Evolutionary conservation across 2,113 vertebrate genomes (phyloP).

Genomic region (Caracal caracal): DNA sequence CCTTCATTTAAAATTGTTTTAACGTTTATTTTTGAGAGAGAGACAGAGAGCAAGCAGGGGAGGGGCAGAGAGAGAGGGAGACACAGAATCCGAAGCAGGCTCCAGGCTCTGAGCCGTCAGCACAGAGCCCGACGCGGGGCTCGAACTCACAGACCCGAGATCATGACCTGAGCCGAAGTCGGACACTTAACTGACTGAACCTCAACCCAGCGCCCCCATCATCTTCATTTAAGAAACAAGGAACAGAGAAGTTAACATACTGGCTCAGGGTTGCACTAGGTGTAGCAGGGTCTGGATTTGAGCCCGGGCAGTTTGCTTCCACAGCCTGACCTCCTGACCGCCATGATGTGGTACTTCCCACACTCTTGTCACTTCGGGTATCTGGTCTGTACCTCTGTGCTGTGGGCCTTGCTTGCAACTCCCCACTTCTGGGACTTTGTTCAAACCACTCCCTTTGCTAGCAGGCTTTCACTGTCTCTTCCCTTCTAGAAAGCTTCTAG

Average conservation of each 20-base stretch:
- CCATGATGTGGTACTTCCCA: neutral
- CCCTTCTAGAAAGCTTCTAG: neutral
- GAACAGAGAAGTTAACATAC: neutral
- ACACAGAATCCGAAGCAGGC: too few species aligned
- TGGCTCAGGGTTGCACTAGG: neutral
- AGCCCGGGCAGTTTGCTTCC: neutral
- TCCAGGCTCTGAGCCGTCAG: too few species aligned
- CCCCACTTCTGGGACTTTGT: neutral
- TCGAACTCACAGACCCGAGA: too few species aligned
- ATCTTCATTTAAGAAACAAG: neutral
- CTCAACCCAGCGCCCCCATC: too few species aligned
- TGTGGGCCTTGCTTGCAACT: neutral
- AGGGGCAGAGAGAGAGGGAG: too few species aligned
- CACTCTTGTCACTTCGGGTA: neutral
- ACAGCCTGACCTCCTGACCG: neutral
- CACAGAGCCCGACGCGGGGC: too few species aligned
- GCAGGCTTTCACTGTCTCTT: neutral
- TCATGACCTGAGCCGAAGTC: too few species aligned
- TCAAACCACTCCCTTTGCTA: neutral
- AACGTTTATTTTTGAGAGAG: too few species aligned
- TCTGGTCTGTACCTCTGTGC: neutral
- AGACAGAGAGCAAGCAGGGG: too few species aligned
- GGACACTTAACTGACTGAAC: too few species aligned
- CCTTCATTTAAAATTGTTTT: neutral
- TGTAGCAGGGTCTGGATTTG: neutral